Base-by-base conservation (phyloP, 37 sponge, comb jelly and placozoan species). In the Theonella swinhoei region DNA sequence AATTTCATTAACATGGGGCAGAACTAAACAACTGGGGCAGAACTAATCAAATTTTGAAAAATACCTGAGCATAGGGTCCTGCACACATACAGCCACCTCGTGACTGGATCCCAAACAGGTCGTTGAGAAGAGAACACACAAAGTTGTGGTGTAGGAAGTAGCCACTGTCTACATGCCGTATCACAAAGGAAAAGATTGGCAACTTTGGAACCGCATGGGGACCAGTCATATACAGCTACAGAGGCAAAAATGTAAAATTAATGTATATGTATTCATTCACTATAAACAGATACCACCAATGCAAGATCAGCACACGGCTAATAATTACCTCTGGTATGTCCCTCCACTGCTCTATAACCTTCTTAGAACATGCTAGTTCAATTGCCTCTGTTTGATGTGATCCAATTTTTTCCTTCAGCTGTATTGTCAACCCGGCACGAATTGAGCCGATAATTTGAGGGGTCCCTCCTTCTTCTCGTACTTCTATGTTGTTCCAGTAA, bases 41-140 rank as follows among this genome's bases (percentile, higher is more conserved):
- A n/a, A n/a, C n/a, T n/a, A n/a, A n/a, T n/a, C n/a, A n/a, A n/a
- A n/a, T n/a, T n/a, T n/a, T n/a, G n/a, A n/a, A n/a, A n/a, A n/a
- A n/a, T 63, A 94, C 95, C 89, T 91, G 92, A 25, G 91, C 95
- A 85, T 94, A 94, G n/a, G 95, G 95, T 63, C 97, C 97, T 34
- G 97, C 94, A 86, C 97, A 96, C 20, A 87, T 79, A 43, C 97
- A 96, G 1, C 97, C 97, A 2, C 97, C 97, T 47, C 97, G 72
- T 29, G 90, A 70, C 40, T 96, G 97, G 59, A 96, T 89, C 0
- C 97, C 97, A 83, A 94, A 96, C 76, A 96, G 75, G 63, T 96
- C 94, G 62, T 93, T 93, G 43, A 96, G 86, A 7, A 96, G 85
- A 0, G 90, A 63, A 40, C 92, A 89, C 3, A 96, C 92, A 80